Percentiles rank a stretch among this genome's conserved stretches.
phyloP scores from a whole-genome alignment of 2,797 vertebrate species.

The Rhodeus uyekii region DNA sequence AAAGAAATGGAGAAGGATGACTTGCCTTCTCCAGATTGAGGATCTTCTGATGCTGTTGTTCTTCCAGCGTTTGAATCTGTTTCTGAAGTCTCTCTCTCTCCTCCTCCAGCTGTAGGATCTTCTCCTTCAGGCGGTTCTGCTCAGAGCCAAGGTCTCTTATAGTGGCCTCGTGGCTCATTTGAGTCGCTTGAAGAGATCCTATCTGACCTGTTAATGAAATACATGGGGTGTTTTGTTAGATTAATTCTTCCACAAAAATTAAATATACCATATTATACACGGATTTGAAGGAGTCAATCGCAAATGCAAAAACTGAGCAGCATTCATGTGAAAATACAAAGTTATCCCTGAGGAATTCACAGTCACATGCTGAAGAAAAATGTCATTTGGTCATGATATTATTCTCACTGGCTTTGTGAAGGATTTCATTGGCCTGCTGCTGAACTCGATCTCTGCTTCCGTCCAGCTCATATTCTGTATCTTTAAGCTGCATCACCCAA shows the following conservation, averaged over 20 bases:
- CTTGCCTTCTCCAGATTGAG: conserved; percentile 89
- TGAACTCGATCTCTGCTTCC: conserved; percentile 91
- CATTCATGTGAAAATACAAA: neutral
- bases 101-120: conserved; percentile 87
- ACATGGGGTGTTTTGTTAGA: neutral
- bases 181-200: conserved; percentile 94
- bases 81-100: conserved; percentile 88
- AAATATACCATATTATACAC: neutral
- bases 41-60: conserved; percentile 91
- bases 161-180: conserved; percentile 95
- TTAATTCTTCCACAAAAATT: neutral
- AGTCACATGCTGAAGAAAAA: conserved; percentile 9
- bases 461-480: conserved; percentile 93
- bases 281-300: neutral
- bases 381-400: conserved; percentile 41
- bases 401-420: conserved; percentile 81
- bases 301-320: neutral
- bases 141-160: conserved; percentile 95
- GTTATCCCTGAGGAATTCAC: conserved; percentile 23
- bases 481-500: conserved; percentile 94
- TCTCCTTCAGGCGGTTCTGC: conserved; percentile 89
- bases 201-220: conserved; percentile 85
- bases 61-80: conserved; percentile 87
- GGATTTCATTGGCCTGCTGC: conserved; percentile 94
- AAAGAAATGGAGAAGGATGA: neutral